A percentile compares a stretch with the other conserved stretches of the same genome.
Evolutionary conservation across 2,113 vertebrate species (phyloP).

Genomic region (Vulpes lagopus): DNA sequence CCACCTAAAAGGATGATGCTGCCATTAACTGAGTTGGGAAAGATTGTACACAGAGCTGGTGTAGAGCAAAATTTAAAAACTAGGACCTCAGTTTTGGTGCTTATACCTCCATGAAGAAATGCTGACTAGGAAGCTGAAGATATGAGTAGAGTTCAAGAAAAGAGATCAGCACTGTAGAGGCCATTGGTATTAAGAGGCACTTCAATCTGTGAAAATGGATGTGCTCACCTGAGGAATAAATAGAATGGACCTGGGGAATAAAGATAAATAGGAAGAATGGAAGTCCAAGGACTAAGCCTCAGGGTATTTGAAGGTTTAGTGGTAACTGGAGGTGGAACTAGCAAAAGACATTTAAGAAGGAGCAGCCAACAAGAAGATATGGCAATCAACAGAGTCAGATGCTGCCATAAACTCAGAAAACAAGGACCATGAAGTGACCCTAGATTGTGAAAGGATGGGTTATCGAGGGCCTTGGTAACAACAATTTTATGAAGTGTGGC

Average conservation of each 20-base stretch:
- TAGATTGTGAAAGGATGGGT: neutral
- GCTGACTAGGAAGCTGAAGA: neutral
- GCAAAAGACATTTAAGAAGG: neutral
- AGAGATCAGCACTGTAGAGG: neutral
- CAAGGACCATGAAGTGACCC: neutral
- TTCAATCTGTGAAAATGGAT: neutral
- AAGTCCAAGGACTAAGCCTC: neutral
- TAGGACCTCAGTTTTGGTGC: neutral
- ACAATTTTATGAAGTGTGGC: neutral
- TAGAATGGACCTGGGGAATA: neutral
- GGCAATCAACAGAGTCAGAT: neutral
- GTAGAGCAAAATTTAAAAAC: neutral
- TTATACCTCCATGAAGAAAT: neutral
- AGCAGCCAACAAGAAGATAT: neutral
- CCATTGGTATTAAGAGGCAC: neutral
- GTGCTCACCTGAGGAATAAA: neutral
- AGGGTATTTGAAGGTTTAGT: neutral
- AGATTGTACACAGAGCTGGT: neutral
- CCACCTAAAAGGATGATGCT: neutral
- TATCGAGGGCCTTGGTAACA: neutral
- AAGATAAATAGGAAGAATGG: neutral
- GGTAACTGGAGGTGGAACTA: neutral
- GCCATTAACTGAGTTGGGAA: neutral
- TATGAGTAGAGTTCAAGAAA: neutral
- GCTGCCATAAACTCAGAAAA: neutral